These are phyloP conservation scores for Pristionchus fissidentatus DNA, from an alignment of 2,888 invertebrate species.

Conservation along the genomic window DNA sequence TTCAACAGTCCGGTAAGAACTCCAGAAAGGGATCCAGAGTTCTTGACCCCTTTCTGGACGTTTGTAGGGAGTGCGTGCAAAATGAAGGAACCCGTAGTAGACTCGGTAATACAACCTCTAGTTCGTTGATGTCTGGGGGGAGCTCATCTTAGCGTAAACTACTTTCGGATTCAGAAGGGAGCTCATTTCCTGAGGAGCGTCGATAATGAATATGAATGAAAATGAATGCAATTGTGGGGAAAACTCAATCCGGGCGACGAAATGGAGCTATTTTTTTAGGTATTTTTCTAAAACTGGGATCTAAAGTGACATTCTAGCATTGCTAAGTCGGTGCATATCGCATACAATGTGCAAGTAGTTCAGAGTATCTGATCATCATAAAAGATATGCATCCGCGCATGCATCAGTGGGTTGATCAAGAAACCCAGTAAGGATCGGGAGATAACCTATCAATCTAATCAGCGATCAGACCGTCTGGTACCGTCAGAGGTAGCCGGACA, in stretches of 20 bases:
- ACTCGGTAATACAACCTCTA: background rate
- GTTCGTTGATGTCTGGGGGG: background rate
- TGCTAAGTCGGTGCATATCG: too few relatives aligned
- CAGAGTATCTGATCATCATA: too few relatives aligned
- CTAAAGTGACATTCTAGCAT: too few relatives aligned
- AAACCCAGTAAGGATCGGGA: background rate
- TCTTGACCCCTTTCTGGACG: too few relatives aligned
- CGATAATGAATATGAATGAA: constrained; percentile 26
- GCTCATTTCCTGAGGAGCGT: background rate
- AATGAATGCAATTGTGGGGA: background rate
- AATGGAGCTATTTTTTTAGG: too few relatives aligned
- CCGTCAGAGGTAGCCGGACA: background rate
- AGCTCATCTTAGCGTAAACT: background rate
- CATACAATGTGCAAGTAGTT: too few relatives aligned
- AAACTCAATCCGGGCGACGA: background rate
- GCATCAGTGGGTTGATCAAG: too few relatives aligned
- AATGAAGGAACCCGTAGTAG: background rate
- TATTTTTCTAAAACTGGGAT: too few relatives aligned
- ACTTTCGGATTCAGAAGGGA: background rate
- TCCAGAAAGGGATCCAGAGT: too few relatives aligned
- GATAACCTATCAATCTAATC: background rate
- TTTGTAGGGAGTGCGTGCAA: background rate
- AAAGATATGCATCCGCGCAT: too few relatives aligned
- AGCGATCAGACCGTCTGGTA: background rate
- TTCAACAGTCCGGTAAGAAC: too few relatives aligned